Evolutionary conservation across 37 sponge, comb jelly and placozoan species (phyloP), one percentile per base, ranked within the genome.

Genomic region (Crambe crambe): DNA sequence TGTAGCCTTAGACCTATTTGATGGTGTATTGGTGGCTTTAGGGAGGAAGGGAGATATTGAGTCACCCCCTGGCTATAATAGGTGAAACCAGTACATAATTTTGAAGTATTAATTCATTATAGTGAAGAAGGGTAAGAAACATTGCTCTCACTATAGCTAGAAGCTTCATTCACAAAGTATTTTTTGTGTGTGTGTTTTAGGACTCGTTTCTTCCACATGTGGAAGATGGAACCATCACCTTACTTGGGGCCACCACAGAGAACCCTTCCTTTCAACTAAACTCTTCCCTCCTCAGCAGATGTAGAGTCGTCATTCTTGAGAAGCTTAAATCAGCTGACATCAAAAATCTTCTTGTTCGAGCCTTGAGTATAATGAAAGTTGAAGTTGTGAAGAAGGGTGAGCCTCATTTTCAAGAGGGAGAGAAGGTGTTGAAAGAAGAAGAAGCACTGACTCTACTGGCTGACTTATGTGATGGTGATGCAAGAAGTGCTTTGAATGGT

Each of bases 241-340:
- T 85, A 72, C 41, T 85, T 10, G 86, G 86, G 23, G 82, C 86
- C 38, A 85, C 86, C 37, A 85, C 86, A 32, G 86, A 85, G 66
- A 85, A 85, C 57, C 86, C 86, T 21, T 85, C 86, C 56, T 85
- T 85, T 32, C 68, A 79, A 27, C 65, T 85, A 41, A 85, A 85
- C 67, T 67, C 65, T 10, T 81, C 86, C 30, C 81, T 85, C 54
- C 81, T 85, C 64, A 79, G 83, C 51, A 36, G 86, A 18, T 85
- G 86, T 42, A 66, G 44, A 54, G 87, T 86, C 31, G 47, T 86
- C 35, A 58, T 74, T 0, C 42, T 86, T n/a, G 42, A 86, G 43
- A 86, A 80, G 41, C 75, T 86, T 34, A 35, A 58, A 58, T 3
- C 75, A 0, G 68, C 23, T 22, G 60, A 80, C 20, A 58, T 86